Evolutionary conservation across 30 jellyfish, hydroid and myxozoan genomes (phyloP).

Genomic region (Cassiopea xamachana): DNA sequence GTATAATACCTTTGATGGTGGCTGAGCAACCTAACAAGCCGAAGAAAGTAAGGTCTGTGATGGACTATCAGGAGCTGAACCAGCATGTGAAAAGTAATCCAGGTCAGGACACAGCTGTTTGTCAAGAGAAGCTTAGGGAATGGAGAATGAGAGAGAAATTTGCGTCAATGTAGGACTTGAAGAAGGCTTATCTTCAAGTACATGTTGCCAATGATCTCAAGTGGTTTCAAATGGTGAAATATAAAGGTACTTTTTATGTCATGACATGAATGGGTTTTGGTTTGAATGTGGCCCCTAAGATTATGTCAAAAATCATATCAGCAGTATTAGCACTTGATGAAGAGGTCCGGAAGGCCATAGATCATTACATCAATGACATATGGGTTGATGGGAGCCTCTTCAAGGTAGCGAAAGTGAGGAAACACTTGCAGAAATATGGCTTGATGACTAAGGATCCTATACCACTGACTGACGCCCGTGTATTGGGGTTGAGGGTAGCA

Average conservation of each 20-base stretch:
- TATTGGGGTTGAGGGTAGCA: slow-evolving; percentile 34
- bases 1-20: neutral
- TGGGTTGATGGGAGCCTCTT: neutral
- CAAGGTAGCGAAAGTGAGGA: slow-evolving; percentile 13
- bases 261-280: slow-evolving; percentile 58
- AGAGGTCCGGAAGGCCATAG: slow-evolving; percentile 2
- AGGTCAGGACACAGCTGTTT: slow-evolving; percentile 23
- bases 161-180: neutral
- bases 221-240: slow-evolving; percentile 10
- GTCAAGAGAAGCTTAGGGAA: slow-evolving; percentile 15
- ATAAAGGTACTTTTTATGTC: slow-evolving; percentile 22
- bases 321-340: slow-evolving; percentile 8
- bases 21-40: neutral
- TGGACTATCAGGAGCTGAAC: slow-evolving; percentile 16
- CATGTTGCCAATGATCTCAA: neutral
- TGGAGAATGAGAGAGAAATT: neutral
- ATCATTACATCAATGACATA: slow-evolving; percentile 23
- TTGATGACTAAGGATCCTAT: slow-evolving; percentile 48
- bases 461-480: slow-evolving; percentile 39
- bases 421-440: slow-evolving; percentile 27
- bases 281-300: slow-evolving; percentile 14
- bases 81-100: slow-evolving; percentile 7
- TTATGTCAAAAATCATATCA: neutral
- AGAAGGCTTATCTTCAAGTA: slow-evolving; percentile 45
- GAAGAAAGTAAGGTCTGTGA: slow-evolving; percentile 17